These are phyloP conservation scores for Hormiphora californensis DNA, from an alignment of 37 sponge, comb jelly and placozoan genomes.

Conservation along the genomic window DNA sequence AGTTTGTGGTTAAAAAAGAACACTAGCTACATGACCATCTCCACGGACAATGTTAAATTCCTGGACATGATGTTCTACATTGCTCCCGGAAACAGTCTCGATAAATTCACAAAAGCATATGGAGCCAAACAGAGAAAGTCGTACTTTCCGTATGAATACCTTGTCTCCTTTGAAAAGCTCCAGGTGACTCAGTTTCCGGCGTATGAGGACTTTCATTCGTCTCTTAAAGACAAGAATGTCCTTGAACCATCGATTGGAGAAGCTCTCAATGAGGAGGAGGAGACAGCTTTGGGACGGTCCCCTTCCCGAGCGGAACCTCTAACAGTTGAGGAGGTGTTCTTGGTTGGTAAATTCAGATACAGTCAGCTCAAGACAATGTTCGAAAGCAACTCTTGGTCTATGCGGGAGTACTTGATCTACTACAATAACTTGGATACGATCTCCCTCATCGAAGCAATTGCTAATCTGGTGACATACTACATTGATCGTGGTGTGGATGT, in stretches of 20 bases:
- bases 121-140: neutral
- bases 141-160: neutral
- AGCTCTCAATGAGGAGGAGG: neutral
- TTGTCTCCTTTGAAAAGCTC: neutral
- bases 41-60: neutral
- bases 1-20: neutral
- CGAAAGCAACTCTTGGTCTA: neutral
- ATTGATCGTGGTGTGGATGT: too few relatives aligned
- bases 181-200: neutral
- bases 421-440: too few relatives aligned
- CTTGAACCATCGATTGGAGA: neutral
- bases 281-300: neutral
- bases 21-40: neutral
- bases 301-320: neutral
- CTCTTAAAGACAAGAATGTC: neutral
- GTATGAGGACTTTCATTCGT: neutral
- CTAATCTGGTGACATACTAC: too few relatives aligned
- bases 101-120: neutral
- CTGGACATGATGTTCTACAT: neutral
- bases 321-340: neutral
- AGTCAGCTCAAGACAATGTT: neutral
- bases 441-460: too few relatives aligned
- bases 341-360: neutral
- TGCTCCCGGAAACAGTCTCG: neutral
- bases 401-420: neutral